phyloP scores from a whole-genome alignment of 2,113 vertebrate genomes.

The Regulus satrapa region DNA sequence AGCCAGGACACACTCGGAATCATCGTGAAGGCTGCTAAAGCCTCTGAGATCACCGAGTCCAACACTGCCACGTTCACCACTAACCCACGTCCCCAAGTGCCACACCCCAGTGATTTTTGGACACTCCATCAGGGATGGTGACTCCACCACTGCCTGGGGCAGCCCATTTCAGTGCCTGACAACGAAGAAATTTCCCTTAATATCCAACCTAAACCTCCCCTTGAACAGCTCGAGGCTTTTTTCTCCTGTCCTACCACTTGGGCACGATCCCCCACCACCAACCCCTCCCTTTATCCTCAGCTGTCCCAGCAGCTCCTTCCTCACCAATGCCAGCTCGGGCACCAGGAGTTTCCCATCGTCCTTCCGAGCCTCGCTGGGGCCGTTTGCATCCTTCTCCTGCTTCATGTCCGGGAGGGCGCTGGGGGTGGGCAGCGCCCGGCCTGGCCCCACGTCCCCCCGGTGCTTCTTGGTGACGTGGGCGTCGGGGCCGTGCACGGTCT shows the following conservation, averaged over 20 bases:
- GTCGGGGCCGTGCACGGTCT: conserved; percentile 94
- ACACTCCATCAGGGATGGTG: background rate
- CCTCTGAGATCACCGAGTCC: background rate
- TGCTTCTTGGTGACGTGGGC: conserved; percentile 97
- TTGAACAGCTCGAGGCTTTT: background rate
- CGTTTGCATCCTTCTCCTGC: conserved; percentile 79
- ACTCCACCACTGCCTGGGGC: background rate
- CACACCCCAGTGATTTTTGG: background rate
- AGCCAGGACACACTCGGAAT: background rate
- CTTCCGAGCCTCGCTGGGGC: conserved; percentile 65
- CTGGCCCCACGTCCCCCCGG: conserved; percentile 81
- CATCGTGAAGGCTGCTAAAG: rapidly evolving
- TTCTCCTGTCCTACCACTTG: rapidly evolving
- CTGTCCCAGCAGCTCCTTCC: conserved; percentile 5
- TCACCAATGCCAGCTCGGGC: conserved; percentile 84
- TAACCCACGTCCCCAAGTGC: background rate
- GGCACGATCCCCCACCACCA: background rate
- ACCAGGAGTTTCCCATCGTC: conserved; percentile 87
- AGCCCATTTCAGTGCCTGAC: background rate
- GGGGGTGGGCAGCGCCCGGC: conserved; percentile 65
- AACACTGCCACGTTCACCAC: background rate
- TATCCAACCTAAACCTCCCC: background rate
- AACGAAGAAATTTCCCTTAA: rapidly evolving
- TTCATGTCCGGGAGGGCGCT: conserved; percentile 65
- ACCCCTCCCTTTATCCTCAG: background rate